Percentiles rank a stretch among this genome's conserved stretches.
Conservation (phyloP, 1,140 invertebrate species). For the Drosophila kohkoa region DNA sequence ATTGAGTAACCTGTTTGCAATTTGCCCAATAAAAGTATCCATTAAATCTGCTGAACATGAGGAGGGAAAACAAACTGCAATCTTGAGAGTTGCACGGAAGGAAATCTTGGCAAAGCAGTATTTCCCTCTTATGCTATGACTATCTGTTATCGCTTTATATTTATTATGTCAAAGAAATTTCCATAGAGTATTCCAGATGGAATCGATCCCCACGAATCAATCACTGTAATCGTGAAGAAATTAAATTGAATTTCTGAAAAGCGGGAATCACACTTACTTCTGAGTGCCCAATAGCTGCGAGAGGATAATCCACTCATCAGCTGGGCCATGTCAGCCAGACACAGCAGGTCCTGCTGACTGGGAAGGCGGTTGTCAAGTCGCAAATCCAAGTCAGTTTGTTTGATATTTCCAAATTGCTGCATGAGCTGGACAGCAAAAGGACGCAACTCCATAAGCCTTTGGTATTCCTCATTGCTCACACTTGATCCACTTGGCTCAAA, state of each 20-base stretch:
- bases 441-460: background rate
- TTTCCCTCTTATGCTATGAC: conserved; percentile 42
- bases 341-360: conserved; percentile 17
- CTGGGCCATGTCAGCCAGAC: conserved; percentile 4
- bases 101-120: conserved; percentile 45
- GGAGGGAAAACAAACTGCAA: conserved; percentile 52
- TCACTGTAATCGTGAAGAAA: conserved; percentile 23
- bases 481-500: background rate
- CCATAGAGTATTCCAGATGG: conserved; percentile 43
- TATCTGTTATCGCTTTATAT: conserved; percentile 20
- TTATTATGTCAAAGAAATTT: conserved; percentile 39
- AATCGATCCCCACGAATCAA: conserved; percentile 61
- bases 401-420: conserved; percentile 1
- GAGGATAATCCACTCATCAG: background rate
- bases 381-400: conserved; percentile 1
- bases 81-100: background rate
- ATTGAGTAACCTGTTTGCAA: conserved; percentile 34
- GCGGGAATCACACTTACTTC: conserved; percentile 21
- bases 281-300: conserved; percentile 19
- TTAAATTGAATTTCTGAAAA: background rate
- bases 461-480: background rate
- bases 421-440: conserved; percentile 13
- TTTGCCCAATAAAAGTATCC: conserved; percentile 38
- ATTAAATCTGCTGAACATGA: conserved; percentile 47
- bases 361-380: background rate